These are phyloP conservation scores for Bufo bufo DNA, from an alignment of 2,113 vertebrate species.

Conservation along the genomic window DNA sequence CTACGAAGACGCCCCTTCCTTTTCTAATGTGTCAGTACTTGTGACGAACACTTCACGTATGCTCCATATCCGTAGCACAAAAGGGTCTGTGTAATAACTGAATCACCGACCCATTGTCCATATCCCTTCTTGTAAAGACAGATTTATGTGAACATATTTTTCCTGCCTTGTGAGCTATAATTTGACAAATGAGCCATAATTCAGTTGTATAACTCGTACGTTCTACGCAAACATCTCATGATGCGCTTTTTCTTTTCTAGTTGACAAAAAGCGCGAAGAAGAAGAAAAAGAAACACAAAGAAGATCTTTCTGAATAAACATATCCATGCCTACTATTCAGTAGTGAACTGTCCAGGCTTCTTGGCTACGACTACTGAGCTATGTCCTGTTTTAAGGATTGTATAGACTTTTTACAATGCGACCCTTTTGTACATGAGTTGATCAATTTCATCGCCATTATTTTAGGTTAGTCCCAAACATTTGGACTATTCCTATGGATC, in stretches of 20 bases:
- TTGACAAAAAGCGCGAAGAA: conserved; percentile 73
- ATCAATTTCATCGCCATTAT: neutral
- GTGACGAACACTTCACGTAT: too few species aligned
- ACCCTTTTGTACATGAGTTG: neutral
- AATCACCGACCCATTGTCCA: too few species aligned
- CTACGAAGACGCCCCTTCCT: too few species aligned
- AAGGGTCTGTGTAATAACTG: too few species aligned
- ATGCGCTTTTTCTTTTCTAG: conserved; percentile 51
- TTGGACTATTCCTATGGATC: neutral
- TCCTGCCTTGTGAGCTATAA: too few species aligned
- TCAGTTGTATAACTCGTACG: too few species aligned
- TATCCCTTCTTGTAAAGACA: too few species aligned
- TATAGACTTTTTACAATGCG: neutral
- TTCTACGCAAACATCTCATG: too few species aligned
- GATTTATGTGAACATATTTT: too few species aligned
- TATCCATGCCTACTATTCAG: neutral
- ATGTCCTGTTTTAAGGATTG: conserved; percentile 77
- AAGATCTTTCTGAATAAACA: conserved; percentile 66
- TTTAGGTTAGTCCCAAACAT: neutral
- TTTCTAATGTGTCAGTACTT: too few species aligned
- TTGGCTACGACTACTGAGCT: neutral
- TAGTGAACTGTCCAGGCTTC: neutral
- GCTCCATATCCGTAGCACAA: too few species aligned
- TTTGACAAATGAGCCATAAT: too few species aligned
- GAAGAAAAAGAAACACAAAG: conserved; percentile 75